Percentiles rank a stretch among this genome's conserved stretches.
phyloP scores from a whole-genome alignment of 1,140 invertebrate genomes.

The Ceratosolen solmsi region DNA sequence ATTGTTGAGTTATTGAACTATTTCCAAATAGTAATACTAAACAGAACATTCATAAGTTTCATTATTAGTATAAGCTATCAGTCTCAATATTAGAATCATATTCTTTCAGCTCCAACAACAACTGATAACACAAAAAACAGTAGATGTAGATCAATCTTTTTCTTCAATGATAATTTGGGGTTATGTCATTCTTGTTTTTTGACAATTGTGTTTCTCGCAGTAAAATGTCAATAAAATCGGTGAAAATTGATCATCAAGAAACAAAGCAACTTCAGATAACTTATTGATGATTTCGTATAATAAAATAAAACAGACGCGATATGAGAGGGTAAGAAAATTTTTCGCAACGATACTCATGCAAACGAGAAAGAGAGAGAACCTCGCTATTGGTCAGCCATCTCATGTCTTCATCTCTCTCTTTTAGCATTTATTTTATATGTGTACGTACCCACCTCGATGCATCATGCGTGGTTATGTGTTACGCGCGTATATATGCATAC shows the following conservation, averaged over 20 bases:
- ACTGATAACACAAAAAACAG: constrained; percentile 39
- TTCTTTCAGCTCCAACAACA: constrained; percentile 6
- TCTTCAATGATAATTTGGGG: constrained; percentile 3
- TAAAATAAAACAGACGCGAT: constrained; percentile 1
- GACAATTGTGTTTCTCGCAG: constrained; percentile 18
- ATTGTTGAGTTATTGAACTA: not conserved
- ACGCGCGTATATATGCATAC: not conserved
- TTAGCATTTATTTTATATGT: no score
- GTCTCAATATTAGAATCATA: not conserved
- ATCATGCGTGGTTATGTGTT: no score
- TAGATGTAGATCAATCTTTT: constrained; percentile 17
- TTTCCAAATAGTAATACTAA: not conserved
- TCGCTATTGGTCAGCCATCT: constrained; percentile 39
- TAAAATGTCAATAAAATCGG: not conserved
- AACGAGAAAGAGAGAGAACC: not conserved
- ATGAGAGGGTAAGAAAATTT: constrained; percentile 34
- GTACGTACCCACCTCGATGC: no score
- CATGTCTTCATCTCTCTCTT: constrained; percentile 41
- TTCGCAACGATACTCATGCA: constrained; percentile 36
- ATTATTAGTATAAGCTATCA: constrained; percentile 3
- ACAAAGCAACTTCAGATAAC: not conserved
- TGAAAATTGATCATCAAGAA: not conserved
- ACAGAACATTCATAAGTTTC: not conserved
- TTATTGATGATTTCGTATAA: not conserved
- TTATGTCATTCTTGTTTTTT: constrained; percentile 49